phyloP scores from a whole-genome alignment of 2,113 vertebrate species.

The Paraplagusia blochii region DNA sequence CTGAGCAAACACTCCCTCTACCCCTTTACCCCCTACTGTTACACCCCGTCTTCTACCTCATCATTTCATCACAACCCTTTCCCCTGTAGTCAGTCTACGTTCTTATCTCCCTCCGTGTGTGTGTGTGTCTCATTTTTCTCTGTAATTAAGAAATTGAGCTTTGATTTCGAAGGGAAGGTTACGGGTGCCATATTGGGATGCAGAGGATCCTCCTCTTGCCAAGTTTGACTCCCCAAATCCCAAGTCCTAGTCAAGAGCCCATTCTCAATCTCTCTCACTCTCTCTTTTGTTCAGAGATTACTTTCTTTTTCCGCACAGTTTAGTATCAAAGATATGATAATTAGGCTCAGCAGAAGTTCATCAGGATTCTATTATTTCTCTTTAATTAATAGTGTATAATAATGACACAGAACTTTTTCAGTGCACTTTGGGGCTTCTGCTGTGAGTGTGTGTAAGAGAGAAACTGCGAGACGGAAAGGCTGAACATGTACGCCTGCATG shows the following conservation, averaged over 20 bases:
- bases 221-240: slow-evolving; percentile 53
- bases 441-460: slow-evolving; percentile 6
- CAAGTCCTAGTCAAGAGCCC: slow-evolving; percentile 55
- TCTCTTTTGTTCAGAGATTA: slow-evolving; percentile 13
- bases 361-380: slow-evolving; percentile 72
- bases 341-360: slow-evolving; percentile 76
- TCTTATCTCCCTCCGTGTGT: slow-evolving; percentile 26
- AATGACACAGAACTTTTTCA: slow-evolving; percentile 60
- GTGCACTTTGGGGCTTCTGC: slow-evolving; percentile 41
- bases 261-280: slow-evolving; percentile 10
- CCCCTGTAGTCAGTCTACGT: slow-evolving; percentile 41
- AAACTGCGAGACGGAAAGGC: neutral
- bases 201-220: slow-evolving; percentile 41
- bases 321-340: slow-evolving; percentile 81
- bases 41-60: slow-evolving; percentile 33
- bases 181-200: slow-evolving; percentile 60
- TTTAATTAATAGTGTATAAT: slow-evolving; percentile 77
- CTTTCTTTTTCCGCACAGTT: slow-evolving; percentile 61
- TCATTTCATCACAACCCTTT: slow-evolving; percentile 19
- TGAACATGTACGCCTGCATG: slow-evolving; percentile 11
- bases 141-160: slow-evolving; percentile 71
- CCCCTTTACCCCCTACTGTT: slow-evolving; percentile 55
- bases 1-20: slow-evolving; percentile 60
- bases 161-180: slow-evolving; percentile 68
- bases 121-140: slow-evolving; percentile 46